Evolutionary conservation across 2,113 vertebrate genomes (phyloP).

Genomic region (Turnix velox): DNA sequence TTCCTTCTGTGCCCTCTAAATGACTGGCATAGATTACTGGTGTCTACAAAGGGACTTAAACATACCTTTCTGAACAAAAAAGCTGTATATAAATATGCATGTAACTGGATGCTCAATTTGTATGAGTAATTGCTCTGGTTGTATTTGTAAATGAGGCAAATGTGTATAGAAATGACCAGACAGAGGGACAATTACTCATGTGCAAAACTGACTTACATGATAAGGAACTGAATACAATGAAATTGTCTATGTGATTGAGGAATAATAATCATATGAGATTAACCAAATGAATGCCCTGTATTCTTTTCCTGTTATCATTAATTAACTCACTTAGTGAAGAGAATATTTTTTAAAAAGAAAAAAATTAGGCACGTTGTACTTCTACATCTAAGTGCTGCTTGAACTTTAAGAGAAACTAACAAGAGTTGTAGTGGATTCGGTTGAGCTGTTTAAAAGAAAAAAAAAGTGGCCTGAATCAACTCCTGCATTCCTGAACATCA

Average conservation of each 20-base stretch:
- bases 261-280: not conserved
- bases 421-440: not conserved
- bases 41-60: slow-evolving; percentile 42
- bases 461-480: not conserved
- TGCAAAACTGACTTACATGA: not conserved
- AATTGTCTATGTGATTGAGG: not conserved
- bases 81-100: slow-evolving; percentile 28
- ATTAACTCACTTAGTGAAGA: not conserved
- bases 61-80: slow-evolving; percentile 47
- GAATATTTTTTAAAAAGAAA: not conserved
- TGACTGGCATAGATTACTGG: slow-evolving; percentile 44
- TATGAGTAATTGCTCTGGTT: slow-evolving; percentile 24
- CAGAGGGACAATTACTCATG: not conserved
- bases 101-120: slow-evolving; percentile 52
- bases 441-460: not conserved
- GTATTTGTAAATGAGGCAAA: slow-evolving; percentile 7
- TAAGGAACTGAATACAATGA: not conserved
- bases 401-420: not conserved
- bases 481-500: not conserved
- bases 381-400: not conserved
- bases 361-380: not conserved
- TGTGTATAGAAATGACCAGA: not conserved
- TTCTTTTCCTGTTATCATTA: not conserved
- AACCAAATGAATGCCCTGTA: not conserved
- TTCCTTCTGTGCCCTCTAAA: slow-evolving; percentile 42